A percentile compares a stretch with the other conserved stretches of the same genome.
phyloP scores from a whole-genome alignment of 2,888 invertebrate genomes.

The Quadriops clusia region DNA sequence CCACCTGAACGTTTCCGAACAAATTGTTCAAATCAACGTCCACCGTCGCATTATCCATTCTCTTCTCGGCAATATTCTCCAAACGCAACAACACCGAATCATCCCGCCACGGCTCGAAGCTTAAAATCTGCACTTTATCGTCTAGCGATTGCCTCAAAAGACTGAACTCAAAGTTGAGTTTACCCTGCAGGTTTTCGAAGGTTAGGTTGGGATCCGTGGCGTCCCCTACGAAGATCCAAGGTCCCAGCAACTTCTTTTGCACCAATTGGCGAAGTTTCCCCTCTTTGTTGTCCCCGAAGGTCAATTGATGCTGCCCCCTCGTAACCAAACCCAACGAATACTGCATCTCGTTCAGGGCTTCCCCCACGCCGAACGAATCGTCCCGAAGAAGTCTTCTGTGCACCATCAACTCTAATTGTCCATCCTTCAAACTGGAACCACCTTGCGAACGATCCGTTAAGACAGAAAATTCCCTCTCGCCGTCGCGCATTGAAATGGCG shows the following conservation, averaged over 20 bases:
- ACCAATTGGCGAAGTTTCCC: too few relatives aligned
- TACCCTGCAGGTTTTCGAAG: neutral
- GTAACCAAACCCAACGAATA: conserved; percentile 8
- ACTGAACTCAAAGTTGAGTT: conserved; percentile 33
- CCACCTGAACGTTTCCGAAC: conserved; percentile 31
- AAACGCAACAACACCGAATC: conserved; percentile 52
- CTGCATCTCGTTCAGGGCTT: conserved; percentile 73
- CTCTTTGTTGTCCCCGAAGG: too few relatives aligned
- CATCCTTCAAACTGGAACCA: conserved; percentile 44
- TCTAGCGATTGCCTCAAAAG: conserved; percentile 46
- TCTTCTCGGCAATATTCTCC: conserved; percentile 58
- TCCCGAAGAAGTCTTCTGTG: conserved; percentile 75
- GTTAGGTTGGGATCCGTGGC: too few relatives aligned
- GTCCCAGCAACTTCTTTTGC: conserved; percentile 42
- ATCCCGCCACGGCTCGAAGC: conserved; percentile 60
- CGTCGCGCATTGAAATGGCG: conserved; percentile 43
- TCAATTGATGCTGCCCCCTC: conserved; percentile 9
- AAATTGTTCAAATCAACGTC: conserved; percentile 42
- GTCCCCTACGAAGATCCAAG: conserved; percentile 45
- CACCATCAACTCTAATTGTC: conserved; percentile 57
- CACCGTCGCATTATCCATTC: conserved; percentile 47
- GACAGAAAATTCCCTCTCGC: conserved; percentile 38
- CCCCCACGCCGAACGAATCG: conserved; percentile 83
- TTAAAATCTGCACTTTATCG: conserved; percentile 57
- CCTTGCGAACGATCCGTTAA: conserved; percentile 49